Percentiles rank a stretch among this genome's conserved stretches.
Evolutionary conservation across 2,888 invertebrate species (phyloP).

Genomic region (Rhingia campestris): DNA sequence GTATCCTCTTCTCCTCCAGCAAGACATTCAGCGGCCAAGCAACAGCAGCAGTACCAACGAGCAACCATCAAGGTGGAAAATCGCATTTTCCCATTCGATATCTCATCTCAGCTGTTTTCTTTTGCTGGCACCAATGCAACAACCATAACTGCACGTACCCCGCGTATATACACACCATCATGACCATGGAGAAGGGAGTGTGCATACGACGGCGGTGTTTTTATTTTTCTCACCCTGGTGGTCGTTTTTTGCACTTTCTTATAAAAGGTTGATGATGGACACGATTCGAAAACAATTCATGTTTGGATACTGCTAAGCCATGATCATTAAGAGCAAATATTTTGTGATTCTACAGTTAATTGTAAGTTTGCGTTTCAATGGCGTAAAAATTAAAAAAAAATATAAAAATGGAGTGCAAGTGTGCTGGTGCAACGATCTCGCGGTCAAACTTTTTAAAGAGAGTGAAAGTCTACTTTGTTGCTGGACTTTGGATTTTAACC

Average conservation of each 20-base stretch:
- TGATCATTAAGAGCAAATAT: slow-evolving; percentile 78
- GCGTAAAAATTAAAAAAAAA: neutral
- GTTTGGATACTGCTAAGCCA: slow-evolving; percentile 80
- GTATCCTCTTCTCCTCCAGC: slow-evolving; percentile 14
- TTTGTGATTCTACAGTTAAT: slow-evolving; percentile 78
- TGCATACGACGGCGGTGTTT: slow-evolving; percentile 10
- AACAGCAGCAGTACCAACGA: slow-evolving; percentile 1
- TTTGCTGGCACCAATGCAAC: slow-evolving; percentile 71
- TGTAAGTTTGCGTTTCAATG: slow-evolving; percentile 78
- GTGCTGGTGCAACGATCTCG: slow-evolving; percentile 54
- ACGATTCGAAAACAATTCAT: slow-evolving; percentile 81
- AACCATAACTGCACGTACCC: slow-evolving; percentile 73
- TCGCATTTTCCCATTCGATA: slow-evolving; percentile 54
- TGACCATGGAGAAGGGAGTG: slow-evolving; percentile 35
- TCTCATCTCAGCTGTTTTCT: slow-evolving; percentile 65
- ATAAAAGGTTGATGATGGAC: slow-evolving; percentile 81
- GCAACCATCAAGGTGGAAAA: slow-evolving; percentile 50
- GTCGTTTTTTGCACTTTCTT: slow-evolving; percentile 76
- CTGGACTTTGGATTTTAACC: slow-evolving; percentile 26
- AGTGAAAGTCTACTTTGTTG: slow-evolving; percentile 58
- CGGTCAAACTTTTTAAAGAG: slow-evolving; percentile 8
- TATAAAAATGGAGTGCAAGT: slow-evolving; percentile 31
- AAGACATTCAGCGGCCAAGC: neutral
- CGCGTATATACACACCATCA: slow-evolving; percentile 2
- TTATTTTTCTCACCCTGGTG: slow-evolving; percentile 50